Evolutionary conservation across 2,113 vertebrate genomes (phyloP), one percentile per base, ranked within the genome.

Genomic region (Galemys pyrenaicus): DNA sequence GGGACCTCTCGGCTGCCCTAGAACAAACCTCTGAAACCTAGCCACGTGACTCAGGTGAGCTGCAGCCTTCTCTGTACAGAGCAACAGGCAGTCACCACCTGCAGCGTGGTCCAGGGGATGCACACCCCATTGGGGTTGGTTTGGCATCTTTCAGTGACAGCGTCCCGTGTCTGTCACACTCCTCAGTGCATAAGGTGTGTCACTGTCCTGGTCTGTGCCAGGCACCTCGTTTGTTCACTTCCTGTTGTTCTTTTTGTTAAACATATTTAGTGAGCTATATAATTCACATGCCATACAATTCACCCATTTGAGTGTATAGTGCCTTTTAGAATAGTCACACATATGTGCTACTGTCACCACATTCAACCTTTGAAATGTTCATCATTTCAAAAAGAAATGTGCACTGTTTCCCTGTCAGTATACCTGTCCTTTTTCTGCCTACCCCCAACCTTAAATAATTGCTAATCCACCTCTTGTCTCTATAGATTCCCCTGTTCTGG

Each of bases 21-120:
- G 30, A 62, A 49, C 44, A 86, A 90, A 46, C n/a, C 41, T 70
- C 89, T 51, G 56, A 73, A 6, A 51, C 28, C 67, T 49, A 9
- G 73, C 68, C 67, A 46, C 0, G 1, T 89, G 85, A 44, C 11
- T 9, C 0, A 35, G 15, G 58, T 17, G 12, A 49, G 11, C 77
- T 74, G 9, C 51, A 35, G 60, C 62, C 30, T 12, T 24, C 30
- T 65, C 64, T 92, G 68, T 39, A 26, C 41, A 60, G 26, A 41
- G 68, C 87, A 51, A 67, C 35, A 30, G 67, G 2, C 19, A 51
- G 56, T 24, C 17, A n/a, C 51, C 35, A 28, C n/a, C 39, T 2
- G 49, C 15, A 1, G 30, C 0, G 0, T 19, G 32, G 60, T 49
- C 44, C 5, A 9, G 9, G 44, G 46, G 46, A 9, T 44, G 44